These are phyloP conservation scores for Tenebrosternarchus preto DNA, from an alignment of 2,113 vertebrate genomes.

Conservation along the genomic window DNA sequence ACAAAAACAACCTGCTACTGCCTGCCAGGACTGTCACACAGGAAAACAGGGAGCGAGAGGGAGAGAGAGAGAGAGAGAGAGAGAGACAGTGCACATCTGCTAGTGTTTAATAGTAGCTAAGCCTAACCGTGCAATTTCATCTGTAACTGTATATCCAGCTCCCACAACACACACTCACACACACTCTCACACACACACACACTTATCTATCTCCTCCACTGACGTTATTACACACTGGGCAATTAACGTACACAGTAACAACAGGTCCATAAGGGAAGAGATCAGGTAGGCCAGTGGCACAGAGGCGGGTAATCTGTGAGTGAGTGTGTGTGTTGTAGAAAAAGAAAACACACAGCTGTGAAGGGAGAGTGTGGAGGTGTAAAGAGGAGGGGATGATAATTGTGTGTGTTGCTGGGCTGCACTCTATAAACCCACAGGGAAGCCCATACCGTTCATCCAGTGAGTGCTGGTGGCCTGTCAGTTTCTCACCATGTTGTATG, in stretches of 20 bases:
- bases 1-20: constrained; percentile 52
- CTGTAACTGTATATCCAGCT: constrained; percentile 26
- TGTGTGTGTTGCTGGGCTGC: constrained; percentile 9
- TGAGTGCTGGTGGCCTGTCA: background rate
- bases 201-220: constrained; percentile 14
- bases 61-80: constrained; percentile 15
- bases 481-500: constrained; percentile 6
- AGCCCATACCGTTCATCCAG: constrained; percentile 13
- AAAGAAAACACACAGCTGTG: background rate
- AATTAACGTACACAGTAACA: constrained; percentile 39
- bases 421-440: constrained; percentile 44
- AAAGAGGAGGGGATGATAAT: constrained; percentile 19
- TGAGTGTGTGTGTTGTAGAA: background rate
- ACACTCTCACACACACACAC: constrained; percentile 5
- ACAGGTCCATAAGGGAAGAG: constrained; percentile 31
- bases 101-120: constrained; percentile 48
- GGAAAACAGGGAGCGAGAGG: constrained; percentile 25
- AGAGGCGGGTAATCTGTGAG: constrained; percentile 1
- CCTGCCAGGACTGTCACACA: constrained; percentile 38
- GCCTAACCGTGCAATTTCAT: constrained; percentile 39
- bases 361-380: constrained; percentile 2
- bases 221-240: constrained; percentile 13
- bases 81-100: constrained; percentile 32
- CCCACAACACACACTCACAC: constrained; percentile 20
- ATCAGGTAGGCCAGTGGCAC: constrained; percentile 30